Conservation (phyloP, 2,113 vertebrate species). For the Aythya baeri region DNA sequence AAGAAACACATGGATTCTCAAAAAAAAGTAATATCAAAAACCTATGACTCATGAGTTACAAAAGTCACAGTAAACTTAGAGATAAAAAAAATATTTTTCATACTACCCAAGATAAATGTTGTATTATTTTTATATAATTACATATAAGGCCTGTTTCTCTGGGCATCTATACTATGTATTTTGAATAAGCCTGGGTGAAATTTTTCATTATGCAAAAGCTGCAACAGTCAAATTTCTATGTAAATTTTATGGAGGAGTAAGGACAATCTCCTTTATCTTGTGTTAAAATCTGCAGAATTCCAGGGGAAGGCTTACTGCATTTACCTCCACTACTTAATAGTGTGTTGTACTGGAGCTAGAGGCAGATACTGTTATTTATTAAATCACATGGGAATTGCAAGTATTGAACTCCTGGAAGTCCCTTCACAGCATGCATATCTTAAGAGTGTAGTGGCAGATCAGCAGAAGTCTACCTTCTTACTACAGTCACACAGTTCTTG, state of each 20-base stretch:
- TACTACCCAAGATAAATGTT: background rate
- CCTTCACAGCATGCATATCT: background rate
- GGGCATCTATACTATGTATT: background rate
- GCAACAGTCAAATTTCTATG: background rate
- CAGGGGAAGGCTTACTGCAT: background rate
- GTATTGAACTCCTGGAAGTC: background rate
- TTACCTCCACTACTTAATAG: background rate
- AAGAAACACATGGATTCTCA: fast-evolving
- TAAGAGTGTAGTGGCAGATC: background rate
- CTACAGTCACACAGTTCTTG: background rate
- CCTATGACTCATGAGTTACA: background rate
- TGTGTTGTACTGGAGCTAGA: background rate
- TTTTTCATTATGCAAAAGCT: background rate
- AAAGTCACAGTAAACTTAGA: background rate
- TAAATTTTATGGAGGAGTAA: background rate
- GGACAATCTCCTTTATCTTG: background rate
- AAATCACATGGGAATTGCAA: background rate
- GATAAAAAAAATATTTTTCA: background rate
- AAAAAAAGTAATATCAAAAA: background rate
- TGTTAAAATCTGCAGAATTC: background rate
- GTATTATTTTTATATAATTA: background rate
- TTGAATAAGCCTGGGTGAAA: background rate
- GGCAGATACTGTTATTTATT: background rate
- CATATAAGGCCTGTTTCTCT: background rate
- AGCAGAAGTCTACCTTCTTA: background rate